Conservation (phyloP, 2,113 vertebrate genomes). For the Hippocampus mohnikei region DNA sequence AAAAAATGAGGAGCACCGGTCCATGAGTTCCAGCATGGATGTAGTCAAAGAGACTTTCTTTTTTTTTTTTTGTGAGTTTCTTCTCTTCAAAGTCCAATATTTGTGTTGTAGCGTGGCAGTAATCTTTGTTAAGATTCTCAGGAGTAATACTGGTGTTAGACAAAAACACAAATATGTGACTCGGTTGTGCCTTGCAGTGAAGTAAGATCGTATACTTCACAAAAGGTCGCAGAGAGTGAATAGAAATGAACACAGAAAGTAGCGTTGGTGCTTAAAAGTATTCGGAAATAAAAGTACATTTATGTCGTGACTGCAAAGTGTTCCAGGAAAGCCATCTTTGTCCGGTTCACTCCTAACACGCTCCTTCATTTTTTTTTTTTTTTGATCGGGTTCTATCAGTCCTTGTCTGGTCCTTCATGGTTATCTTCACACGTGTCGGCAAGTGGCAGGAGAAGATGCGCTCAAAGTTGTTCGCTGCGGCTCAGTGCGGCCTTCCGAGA, state of each 20-base stretch:
- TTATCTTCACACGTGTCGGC: constrained; percentile 20
- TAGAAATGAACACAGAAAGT: constrained; percentile 26
- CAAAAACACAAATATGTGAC: constrained; percentile 40
- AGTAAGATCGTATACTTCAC: constrained; percentile 3
- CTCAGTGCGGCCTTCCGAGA: constrained; percentile 23
- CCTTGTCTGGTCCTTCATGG: constrained; percentile 52
- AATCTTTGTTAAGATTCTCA: constrained; percentile 19
- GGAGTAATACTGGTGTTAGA: constrained; percentile 45
- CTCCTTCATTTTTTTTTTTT: constrained; percentile 67
- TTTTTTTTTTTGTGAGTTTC: constrained; percentile 5
- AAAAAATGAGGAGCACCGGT: constrained; percentile 77
- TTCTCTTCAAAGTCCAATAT: not conserved
- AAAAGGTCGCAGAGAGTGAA: constrained; percentile 20
- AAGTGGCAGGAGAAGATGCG: constrained; percentile 13
- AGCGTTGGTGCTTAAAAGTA: constrained; percentile 23
- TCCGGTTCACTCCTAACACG: constrained; percentile 26
- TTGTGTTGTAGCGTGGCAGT: constrained; percentile 40
- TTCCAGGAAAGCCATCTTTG: constrained; percentile 21
- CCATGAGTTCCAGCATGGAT: constrained; percentile 79
- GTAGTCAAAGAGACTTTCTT: constrained; percentile 50
- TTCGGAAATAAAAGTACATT: constrained; percentile 18
- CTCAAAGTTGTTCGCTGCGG: constrained; percentile 28
- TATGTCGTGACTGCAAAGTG: constrained; percentile 10
- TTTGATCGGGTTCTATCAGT: constrained; percentile 23
- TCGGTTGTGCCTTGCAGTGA: constrained; percentile 17